These are phyloP conservation scores for Anableps anableps DNA, from an alignment of 2,797 vertebrate species.

Conservation along the genomic window DNA sequence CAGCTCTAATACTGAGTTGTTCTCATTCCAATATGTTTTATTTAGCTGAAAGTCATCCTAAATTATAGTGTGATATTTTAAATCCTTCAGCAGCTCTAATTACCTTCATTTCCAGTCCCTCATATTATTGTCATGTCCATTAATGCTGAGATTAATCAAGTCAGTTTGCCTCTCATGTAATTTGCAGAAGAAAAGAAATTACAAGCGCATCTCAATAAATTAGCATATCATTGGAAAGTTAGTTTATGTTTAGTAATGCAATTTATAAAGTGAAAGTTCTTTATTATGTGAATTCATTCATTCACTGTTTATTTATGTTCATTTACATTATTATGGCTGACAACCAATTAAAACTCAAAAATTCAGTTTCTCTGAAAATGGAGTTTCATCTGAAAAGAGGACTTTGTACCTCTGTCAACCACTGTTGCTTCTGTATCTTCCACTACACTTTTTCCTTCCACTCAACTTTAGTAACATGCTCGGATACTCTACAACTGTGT, in stretches of 20 bases:
- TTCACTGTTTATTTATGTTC: neutral
- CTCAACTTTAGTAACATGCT: neutral
- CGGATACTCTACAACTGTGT: neutral
- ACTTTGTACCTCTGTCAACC: neutral
- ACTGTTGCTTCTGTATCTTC: neutral
- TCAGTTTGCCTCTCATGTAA: neutral
- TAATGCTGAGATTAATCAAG: constrained; percentile 1
- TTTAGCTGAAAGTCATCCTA: neutral
- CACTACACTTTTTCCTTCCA: neutral
- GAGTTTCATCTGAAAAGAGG: neutral
- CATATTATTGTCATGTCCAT: neutral
- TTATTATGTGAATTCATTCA: neutral
- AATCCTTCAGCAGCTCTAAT: neutral
- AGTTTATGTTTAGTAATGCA: neutral
- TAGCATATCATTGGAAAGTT: neutral
- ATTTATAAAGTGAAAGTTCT: neutral
- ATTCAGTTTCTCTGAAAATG: neutral
- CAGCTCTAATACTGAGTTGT: neutral
- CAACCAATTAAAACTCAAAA: neutral
- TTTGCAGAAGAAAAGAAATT: neutral
- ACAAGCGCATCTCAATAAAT: neutral
- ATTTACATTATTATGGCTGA: neutral
- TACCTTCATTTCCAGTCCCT: neutral
- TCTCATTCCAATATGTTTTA: neutral
- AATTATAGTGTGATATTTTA: constrained; percentile 3